Evolutionary conservation across 2,797 vertebrate species (phyloP), one percentile per base, ranked within the genome.

Genomic region (Trachops cirrhosus): DNA sequence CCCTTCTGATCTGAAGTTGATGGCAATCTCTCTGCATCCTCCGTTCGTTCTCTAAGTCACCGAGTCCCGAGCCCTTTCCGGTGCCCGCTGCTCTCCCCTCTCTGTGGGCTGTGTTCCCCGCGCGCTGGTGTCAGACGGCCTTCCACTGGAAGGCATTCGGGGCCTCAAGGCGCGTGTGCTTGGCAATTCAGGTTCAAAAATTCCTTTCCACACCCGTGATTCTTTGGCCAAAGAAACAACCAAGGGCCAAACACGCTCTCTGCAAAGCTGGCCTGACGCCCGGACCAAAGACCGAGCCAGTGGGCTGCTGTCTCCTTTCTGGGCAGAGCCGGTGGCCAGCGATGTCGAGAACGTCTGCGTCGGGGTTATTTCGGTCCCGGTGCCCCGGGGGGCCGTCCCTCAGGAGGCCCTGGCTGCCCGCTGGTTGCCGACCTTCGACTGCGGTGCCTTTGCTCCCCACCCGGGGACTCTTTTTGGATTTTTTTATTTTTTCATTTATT

Each of bases 1-100:
- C 97, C 97, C 96, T 97, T 93, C 94, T 96, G 96, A 90, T 94
- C 89, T 92, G 96, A 75, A 77, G 86, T 73, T 86, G 32, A 59
- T 32, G 71, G 74, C 52, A 21, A 57, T 59, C 74, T 74, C 82
- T 34, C 12, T 15, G 64, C 68, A 54, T 44, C 37, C 70, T 59
- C 11, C 0, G 21, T 70, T 15, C 64, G 41, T 39, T 74, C 77
- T 79, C 41, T n/a, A 39, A 37, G n/a, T 44, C 7, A 2, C n/a
- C 41, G 4, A 1, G 10, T 19, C 2, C 41, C 1, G 1, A 5
- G 19, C 2, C 3, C 34, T 82, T 71, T 54, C 86, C 83, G 18
- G 1, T 1, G 70, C 64, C 39, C 88, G 15, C 73, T 8, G 14
- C 24, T 46, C 59, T 54, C n/a, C 14, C 0, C 57, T 41, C 64